Evolutionary conservation across 2,888 invertebrate genomes (phyloP).

Genomic region (Myopa tessellatipennis): DNA sequence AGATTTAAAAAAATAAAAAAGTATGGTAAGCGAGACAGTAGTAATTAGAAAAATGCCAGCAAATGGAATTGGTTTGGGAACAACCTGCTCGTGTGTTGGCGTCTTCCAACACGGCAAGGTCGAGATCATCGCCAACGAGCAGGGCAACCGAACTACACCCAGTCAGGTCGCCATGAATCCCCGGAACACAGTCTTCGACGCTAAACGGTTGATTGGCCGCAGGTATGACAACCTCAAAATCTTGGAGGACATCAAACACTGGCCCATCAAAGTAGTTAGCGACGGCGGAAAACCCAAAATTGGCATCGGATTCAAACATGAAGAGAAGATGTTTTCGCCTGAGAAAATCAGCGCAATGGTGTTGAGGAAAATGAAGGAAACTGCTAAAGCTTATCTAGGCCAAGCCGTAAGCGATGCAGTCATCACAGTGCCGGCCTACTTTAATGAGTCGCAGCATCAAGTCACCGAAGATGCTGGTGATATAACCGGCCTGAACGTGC

Average conservation of each 20-base stretch:
- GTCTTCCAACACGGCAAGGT: slow-evolving; percentile 86
- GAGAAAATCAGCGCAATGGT: slow-evolving; percentile 95
- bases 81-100: slow-evolving; percentile 87
- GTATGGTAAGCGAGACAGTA: too few species aligned
- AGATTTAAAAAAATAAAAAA: too few species aligned
- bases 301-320: slow-evolving; percentile 87
- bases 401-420: slow-evolving; percentile 85
- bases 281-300: slow-evolving; percentile 85
- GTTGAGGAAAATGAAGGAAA: slow-evolving; percentile 92
- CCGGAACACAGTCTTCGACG: slow-evolving; percentile 91
- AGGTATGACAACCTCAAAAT: slow-evolving; percentile 88
- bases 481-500: slow-evolving; percentile 88
- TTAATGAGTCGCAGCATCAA: slow-evolving; percentile 89
- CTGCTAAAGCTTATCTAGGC: slow-evolving; percentile 89
- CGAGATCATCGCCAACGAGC: slow-evolving; percentile 86
- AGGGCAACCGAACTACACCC: slow-evolving; percentile 85
- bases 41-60: slow-evolving; percentile 69
- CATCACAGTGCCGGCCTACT: slow-evolving; percentile 90
- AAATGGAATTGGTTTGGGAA: slow-evolving; percentile 87
- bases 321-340: slow-evolving; percentile 86
- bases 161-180: slow-evolving; percentile 88
- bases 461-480: slow-evolving; percentile 95
- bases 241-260: slow-evolving; percentile 92
- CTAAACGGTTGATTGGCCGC: slow-evolving; percentile 92
- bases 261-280: slow-evolving; percentile 90